Evolutionary conservation across 2,113 vertebrate species (phyloP), one percentile per base, ranked within the genome.

Genomic region (Psammodynastes pulverulentus): DNA sequence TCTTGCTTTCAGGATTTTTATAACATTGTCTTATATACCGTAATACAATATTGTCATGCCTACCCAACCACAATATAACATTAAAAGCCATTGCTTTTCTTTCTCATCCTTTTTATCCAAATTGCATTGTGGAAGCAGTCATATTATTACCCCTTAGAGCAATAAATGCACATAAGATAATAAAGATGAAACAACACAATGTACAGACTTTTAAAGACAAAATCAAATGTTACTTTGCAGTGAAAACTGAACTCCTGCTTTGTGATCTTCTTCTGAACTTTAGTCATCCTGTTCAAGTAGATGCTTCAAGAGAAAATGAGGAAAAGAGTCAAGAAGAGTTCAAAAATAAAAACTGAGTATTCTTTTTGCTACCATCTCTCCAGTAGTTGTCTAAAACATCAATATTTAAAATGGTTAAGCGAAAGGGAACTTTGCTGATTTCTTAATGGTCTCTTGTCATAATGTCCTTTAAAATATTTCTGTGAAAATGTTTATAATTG

Each of bases 201-300:
- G 29, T 85, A 85, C 6, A 45, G 9, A 46, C 7, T 72, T 79
- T 39, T 91, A 45, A 84, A 34, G 53, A 85, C 19, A 45, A 13
- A 53, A 90, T 21, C 12, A 67, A 89, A 86, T 92, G 15, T 89
- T 89, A 29, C 54, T 86, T 87, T 96, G 34, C 97, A 99, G 99
- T 98, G 93, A 96, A 93, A 95, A 97, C 97, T 92, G 97, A 99
- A 93, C 95, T 98, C 34, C 96, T 97, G 94, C 98, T 98, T 88
- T 99, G 98, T 96, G 98, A 99, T 90, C 97, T 99, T 48, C 98
- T 97, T 87, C 90, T 98, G 91, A 97, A 97, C 91, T 98, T 99
- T 94, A 97, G 34, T 94, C 96, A 95, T 87, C 97, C 98, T 86
- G 26, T 93, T 92, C 97, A 96, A 93, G 84, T 87, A 89, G 95